These are phyloP conservation scores for Halichondria panicea DNA, from an alignment of 37 sponge, comb jelly and placozoan genomes.

Conservation along the genomic window DNA sequence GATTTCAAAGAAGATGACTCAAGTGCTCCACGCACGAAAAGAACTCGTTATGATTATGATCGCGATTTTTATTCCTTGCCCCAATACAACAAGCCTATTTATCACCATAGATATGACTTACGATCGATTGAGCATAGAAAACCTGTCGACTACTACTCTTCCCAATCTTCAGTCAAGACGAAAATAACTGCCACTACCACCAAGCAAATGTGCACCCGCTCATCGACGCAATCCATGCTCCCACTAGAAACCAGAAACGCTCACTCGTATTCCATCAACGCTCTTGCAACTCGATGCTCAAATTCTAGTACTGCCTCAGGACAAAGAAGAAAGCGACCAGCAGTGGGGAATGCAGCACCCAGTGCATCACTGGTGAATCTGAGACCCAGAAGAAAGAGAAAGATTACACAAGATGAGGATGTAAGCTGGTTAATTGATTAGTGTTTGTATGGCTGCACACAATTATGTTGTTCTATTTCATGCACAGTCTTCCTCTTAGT, in stretches of 20 bases:
- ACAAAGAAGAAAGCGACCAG: constrained; percentile 2
- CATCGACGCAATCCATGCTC: not conserved
- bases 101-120: constrained; percentile 13
- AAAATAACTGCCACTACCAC: not conserved
- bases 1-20: constrained; percentile 3
- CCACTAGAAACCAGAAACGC: constrained; percentile 24
- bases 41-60: constrained; percentile 14
- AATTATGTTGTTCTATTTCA: too few species aligned
- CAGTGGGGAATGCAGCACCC: constrained; percentile 8
- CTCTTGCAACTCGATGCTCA: constrained; percentile 8
- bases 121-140: constrained; percentile 23
- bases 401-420: too few species aligned
- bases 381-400: too few species aligned
- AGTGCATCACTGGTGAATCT: too few species aligned
- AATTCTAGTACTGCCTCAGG: constrained; percentile 30
- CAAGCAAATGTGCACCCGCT: not conserved
- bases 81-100: constrained; percentile 7
- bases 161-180: not conserved
- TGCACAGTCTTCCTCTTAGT: too few species aligned
- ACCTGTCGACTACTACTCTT: constrained; percentile 13
- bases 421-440: too few species aligned
- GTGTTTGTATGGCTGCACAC: too few species aligned
- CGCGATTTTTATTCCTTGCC: constrained; percentile 24
- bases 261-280: constrained; percentile 54
- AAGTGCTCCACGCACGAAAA: not conserved